Percentiles rank a stretch among this genome's conserved stretches.
Conservation (phyloP, 2,888 invertebrate genomes). For the Epistrophe eligans region DNA sequence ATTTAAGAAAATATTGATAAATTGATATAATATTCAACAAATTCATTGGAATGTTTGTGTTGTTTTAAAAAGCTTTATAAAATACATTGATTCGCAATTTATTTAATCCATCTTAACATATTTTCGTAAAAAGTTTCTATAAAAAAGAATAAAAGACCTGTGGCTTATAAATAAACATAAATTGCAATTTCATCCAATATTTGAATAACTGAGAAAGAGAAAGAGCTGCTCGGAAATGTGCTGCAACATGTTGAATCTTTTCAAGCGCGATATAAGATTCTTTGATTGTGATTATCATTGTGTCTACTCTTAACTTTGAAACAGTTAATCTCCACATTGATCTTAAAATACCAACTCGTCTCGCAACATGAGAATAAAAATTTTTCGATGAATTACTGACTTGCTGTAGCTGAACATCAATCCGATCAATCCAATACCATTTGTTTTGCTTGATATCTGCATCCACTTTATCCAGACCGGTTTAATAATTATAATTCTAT, state of each 20-base stretch:
- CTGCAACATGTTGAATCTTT: too few species aligned
- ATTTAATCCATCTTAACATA: neutral
- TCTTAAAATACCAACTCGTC: neutral
- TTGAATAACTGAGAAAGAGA: neutral
- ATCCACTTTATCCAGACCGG: neutral
- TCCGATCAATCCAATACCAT: neutral
- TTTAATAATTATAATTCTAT: neutral
- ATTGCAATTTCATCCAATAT: neutral
- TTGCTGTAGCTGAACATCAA: neutral
- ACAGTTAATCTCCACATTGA: too few species aligned
- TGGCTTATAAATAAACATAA: neutral
- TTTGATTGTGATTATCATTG: too few species aligned
- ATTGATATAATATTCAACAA: neutral
- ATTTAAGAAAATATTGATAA: neutral
- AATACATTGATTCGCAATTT: neutral
- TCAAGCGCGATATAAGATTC: too few species aligned
- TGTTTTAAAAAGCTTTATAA: neutral
- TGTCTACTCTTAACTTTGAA: too few species aligned
- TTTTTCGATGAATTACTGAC: neutral
- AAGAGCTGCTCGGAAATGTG: neutral
- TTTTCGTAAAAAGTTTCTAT: neutral
- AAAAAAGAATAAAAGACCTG: neutral
- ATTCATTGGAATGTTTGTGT: neutral
- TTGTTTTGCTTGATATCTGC: neutral
- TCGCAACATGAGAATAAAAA: neutral